Evolutionary conservation across 2,888 invertebrate genomes (phyloP).

Genomic region (Caenorhabditis wallacei): DNA sequence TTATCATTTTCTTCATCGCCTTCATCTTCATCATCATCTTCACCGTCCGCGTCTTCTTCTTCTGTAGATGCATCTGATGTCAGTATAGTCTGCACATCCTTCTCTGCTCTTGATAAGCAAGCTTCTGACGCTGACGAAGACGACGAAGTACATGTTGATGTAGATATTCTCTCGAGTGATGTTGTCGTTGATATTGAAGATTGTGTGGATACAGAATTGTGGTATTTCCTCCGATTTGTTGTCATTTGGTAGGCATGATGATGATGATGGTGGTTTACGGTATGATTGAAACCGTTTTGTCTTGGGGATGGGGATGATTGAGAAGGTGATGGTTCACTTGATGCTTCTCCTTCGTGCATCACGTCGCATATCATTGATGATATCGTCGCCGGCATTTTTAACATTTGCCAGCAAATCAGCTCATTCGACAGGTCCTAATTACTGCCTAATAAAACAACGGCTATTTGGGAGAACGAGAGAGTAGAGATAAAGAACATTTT

Average conservation of each 20-base stretch:
- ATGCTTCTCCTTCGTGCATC: slow-evolving; percentile 4
- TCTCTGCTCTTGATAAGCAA: slow-evolving; percentile 28
- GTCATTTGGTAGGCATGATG: neutral
- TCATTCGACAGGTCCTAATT: slow-evolving; percentile 58
- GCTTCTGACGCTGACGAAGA: slow-evolving; percentile 33
- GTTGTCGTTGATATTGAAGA: slow-evolving; percentile 37
- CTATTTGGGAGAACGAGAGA: no score
- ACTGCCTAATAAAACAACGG: slow-evolving; percentile 29
- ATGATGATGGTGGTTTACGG: slow-evolving; percentile 4
- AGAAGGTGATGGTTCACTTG: neutral
- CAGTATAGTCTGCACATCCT: slow-evolving; percentile 16
- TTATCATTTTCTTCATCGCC: slow-evolving; percentile 22
- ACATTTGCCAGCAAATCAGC: slow-evolving; percentile 19
- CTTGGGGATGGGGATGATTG: slow-evolving; percentile 22
- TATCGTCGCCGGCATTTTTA: slow-evolving; percentile 28
- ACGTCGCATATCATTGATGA: slow-evolving; percentile 42
- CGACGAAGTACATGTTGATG: slow-evolving; percentile 21
- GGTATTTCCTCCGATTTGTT: slow-evolving; percentile 14
- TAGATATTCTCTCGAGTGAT: slow-evolving; percentile 48
- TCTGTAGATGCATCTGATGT: slow-evolving; percentile 6
- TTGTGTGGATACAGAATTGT: slow-evolving; percentile 50
- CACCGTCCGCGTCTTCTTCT: slow-evolving; percentile 21
- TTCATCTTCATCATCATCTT: slow-evolving; percentile 24
- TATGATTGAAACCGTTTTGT: slow-evolving; percentile 10
- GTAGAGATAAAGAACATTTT: no score